Evolutionary conservation across 2,113 vertebrate genomes (phyloP), one percentile per base, ranked within the genome.

Genomic region (Platichthys flesus): DNA sequence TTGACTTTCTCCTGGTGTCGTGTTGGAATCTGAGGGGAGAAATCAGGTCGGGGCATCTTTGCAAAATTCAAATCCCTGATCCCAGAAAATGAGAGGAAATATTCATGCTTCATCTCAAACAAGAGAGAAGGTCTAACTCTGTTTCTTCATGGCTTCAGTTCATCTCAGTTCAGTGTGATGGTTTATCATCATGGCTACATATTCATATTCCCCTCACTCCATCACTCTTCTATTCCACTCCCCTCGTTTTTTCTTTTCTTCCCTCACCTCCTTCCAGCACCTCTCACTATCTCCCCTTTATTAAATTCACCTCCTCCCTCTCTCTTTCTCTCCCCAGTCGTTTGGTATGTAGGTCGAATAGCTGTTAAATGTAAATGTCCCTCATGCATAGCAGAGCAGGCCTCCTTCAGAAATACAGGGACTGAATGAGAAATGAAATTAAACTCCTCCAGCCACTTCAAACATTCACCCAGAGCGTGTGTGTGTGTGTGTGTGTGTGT

Each of bases 381-480:
- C 76, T 86, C 76, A 65, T 84, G 59, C 58, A 64, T 65, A 71
- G 64, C 58, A 68, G 71, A 81, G 15, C 23, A 65, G 83, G 51
- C 54, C 55, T 45, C 72, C 26, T 24, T 56, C 9, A 77, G 23
- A 72, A 68, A 72, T 8, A 40, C 69, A 21, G 69, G 8, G 8
- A 20, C 75, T 60, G 85, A 61, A 60, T 54, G 77, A 67, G 55
- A 59, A 75, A 62, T 76, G 23, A 80, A 78, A 76, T 72, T 6
- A 85, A 80, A 85, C 86, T 68, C 67, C 79, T 79, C 69, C 72
- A 64, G 45, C 68, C 82, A 55, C 82, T 87, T 84, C 82, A 81
- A 65, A 72, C 26, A 9, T 21, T 45, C 16, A 20, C 51, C 16
- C 18, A 4, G 49, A 20, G 51, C 9, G 51, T 52, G 51, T 52